Percentiles rank a stretch among this genome's conserved stretches.
Evolutionary conservation across 2,797 vertebrate genomes (phyloP).

Genomic region (Enteromius viviparus): DNA sequence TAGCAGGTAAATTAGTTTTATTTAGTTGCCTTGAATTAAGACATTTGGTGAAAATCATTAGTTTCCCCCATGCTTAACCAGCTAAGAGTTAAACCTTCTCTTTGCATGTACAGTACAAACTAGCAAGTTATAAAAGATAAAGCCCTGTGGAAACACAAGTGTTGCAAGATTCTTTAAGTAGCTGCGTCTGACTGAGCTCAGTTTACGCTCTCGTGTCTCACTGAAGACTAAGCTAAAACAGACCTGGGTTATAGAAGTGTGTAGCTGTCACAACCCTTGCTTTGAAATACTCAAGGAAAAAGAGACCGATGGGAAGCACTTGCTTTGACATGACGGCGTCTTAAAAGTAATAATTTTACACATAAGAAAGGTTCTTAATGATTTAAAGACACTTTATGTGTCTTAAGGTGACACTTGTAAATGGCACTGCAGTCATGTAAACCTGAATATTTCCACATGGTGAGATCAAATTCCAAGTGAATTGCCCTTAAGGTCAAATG

Average conservation of each 20-base stretch:
- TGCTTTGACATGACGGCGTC: background rate
- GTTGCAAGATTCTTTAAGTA: slow-evolving; percentile 36
- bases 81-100: background rate
- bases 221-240: slow-evolving; percentile 11
- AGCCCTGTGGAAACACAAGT: background rate
- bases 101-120: background rate
- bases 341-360: background rate
- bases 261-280: background rate
- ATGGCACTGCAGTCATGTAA: background rate
- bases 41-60: background rate
- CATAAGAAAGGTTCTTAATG: slow-evolving; percentile 1
- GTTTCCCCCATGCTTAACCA: background rate
- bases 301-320: background rate
- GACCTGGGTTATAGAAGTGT: background rate
- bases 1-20: background rate
- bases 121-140: background rate
- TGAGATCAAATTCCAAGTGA: slow-evolving; percentile 7
- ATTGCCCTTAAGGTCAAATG: background rate
- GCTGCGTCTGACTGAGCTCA: slow-evolving; percentile 17
- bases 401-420: background rate
- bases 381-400: background rate
- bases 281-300: background rate
- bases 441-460: background rate
- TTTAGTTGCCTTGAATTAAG: background rate
- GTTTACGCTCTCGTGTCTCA: slow-evolving; percentile 14